A percentile compares a stretch with the other conserved stretches of the same genome.
These are phyloP conservation scores for Oreochromis grahami DNA, from an alignment of 2,797 vertebrate genomes.

Conservation along the genomic window DNA sequence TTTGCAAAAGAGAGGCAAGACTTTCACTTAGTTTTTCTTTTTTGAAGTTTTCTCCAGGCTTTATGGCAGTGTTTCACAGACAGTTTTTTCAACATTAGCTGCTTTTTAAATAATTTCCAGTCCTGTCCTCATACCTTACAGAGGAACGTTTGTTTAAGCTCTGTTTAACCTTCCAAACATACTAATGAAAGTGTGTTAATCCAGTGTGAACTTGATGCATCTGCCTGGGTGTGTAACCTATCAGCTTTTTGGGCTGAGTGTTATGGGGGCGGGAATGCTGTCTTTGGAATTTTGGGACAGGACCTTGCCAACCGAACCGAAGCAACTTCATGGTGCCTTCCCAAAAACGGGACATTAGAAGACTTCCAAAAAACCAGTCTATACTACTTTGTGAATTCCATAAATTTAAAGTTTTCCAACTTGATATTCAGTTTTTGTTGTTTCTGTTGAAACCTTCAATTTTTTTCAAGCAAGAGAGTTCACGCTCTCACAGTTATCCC, in stretches of 20 bases:
- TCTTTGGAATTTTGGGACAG: too few species aligned
- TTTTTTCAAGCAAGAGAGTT: too few species aligned
- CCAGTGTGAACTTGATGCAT: too few species aligned
- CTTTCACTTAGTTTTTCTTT: background rate
- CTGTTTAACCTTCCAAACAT: background rate
- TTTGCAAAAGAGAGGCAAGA: background rate
- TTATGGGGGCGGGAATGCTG: too few species aligned
- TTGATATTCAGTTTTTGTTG: too few species aligned
- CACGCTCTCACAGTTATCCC: too few species aligned
- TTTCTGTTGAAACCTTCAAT: too few species aligned
- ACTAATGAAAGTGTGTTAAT: background rate
- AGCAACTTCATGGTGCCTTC: background rate
- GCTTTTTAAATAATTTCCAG: background rate
- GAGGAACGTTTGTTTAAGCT: background rate
- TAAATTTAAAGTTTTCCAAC: background rate
- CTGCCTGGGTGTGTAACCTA: too few species aligned
- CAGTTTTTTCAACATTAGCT: background rate
- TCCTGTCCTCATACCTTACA: background rate
- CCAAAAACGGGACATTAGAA: background rate
- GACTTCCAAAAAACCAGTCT: background rate
- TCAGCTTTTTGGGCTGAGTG: too few species aligned
- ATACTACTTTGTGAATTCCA: background rate
- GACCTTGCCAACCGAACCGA: background rate
- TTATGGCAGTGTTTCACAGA: background rate
- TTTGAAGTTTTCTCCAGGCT: background rate